Conservation (phyloP, 1,140 invertebrate species). For the Philopotamus ludificatus region DNA sequence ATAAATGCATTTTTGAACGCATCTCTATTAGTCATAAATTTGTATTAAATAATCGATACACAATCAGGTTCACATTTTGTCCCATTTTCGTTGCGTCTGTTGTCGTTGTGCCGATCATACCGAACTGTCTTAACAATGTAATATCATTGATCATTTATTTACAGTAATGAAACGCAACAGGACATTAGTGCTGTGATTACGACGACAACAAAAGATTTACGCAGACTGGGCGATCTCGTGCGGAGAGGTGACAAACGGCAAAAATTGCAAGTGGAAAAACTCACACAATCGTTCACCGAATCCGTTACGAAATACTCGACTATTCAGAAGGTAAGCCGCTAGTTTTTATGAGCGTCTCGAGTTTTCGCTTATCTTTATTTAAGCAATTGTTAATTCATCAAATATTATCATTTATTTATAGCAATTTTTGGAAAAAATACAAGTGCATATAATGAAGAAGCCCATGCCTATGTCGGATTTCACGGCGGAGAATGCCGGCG, state of each 20-base stretch:
- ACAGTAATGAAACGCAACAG: constrained; percentile 75
- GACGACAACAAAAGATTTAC: constrained; percentile 70
- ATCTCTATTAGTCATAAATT: no score
- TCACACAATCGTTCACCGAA: constrained; percentile 78
- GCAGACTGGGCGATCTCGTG: constrained; percentile 66
- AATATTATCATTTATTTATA: constrained; percentile 44
- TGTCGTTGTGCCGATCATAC: no score
- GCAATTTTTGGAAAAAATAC: constrained; percentile 76
- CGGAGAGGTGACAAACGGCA: constrained; percentile 71
- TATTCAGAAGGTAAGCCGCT: constrained; percentile 70
- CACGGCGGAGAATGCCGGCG: constrained; percentile 45
- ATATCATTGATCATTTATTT: no score
- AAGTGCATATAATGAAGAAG: constrained; percentile 64
- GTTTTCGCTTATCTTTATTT: background rate
- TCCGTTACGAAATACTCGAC: constrained; percentile 74
- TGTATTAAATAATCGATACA: no score
- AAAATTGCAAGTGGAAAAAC: constrained; percentile 77
- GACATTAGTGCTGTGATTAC: constrained; percentile 74
- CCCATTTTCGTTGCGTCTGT: no score
- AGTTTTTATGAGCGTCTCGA: no score
- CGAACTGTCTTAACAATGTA: no score
- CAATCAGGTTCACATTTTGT: no score
- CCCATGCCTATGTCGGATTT: constrained; percentile 36
- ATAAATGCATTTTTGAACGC: no score
- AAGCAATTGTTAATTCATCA: background rate